Evolutionary conservation across 2,113 vertebrate genomes (phyloP).

Genomic region (Leptodactylus fuscus): DNA sequence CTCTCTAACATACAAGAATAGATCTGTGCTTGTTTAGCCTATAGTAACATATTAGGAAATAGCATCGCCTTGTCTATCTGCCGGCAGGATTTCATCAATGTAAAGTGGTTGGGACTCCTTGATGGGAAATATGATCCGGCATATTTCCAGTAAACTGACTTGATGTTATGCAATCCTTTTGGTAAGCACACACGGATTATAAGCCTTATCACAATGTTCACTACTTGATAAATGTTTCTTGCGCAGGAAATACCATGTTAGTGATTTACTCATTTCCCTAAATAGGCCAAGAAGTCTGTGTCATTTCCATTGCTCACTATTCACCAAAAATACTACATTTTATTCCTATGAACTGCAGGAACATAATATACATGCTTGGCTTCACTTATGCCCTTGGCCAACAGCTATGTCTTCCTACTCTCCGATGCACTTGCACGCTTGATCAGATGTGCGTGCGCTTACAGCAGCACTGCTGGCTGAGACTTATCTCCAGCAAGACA

Average conservation of each 20-base stretch:
- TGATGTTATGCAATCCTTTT: slow-evolving; percentile 14
- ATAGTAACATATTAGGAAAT: not conserved
- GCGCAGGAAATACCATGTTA: not conserved
- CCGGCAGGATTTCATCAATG: slow-evolving; percentile 1
- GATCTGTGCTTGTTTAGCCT: too few species aligned
- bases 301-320: not conserved
- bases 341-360: too few species aligned
- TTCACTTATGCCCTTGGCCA: too few species aligned
- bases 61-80: not conserved
- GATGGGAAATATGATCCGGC: slow-evolving; percentile 39
- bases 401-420: too few species aligned
- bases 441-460: too few species aligned
- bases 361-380: too few species aligned
- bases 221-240: not conserved
- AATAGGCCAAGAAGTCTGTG: not conserved
- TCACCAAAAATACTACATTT: too few species aligned
- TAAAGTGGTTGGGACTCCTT: not conserved
- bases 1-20: too few species aligned
- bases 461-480: too few species aligned
- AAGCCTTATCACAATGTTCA: not conserved
- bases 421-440: too few species aligned
- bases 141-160: slow-evolving; percentile 45
- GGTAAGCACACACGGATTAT: not conserved
- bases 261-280: not conserved
- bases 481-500: too few species aligned